These are phyloP conservation scores for Helarctos malayanus DNA, from an alignment of 2,797 vertebrate genomes.

Conservation along the genomic window DNA sequence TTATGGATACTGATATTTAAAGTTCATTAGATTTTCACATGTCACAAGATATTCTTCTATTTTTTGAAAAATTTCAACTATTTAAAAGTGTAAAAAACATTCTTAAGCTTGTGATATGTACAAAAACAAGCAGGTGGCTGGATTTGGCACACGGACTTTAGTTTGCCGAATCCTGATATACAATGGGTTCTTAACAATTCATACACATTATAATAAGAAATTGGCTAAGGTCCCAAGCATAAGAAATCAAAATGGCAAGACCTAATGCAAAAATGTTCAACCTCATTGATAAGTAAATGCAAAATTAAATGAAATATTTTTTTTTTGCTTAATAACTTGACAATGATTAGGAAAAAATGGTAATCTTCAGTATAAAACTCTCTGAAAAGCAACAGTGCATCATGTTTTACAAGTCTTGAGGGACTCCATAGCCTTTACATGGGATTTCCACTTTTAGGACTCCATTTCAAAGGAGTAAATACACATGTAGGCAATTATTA, in stretches of 20 bases:
- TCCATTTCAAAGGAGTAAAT: background rate
- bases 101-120: background rate
- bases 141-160: background rate
- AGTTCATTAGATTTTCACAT: background rate
- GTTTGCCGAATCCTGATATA: background rate
- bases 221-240: background rate
- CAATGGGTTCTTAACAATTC: background rate
- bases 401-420: background rate
- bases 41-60: background rate
- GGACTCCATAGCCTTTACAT: background rate
- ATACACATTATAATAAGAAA: background rate
- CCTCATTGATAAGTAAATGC: background rate
- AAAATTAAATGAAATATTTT: background rate
- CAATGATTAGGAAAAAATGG: background rate
- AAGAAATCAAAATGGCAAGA: background rate
- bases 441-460: background rate
- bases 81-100: background rate
- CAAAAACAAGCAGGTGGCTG: background rate
- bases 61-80: background rate
- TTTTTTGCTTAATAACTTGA: background rate
- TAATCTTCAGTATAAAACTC: background rate
- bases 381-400: background rate
- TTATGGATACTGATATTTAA: background rate
- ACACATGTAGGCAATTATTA: background rate
- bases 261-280: background rate